phyloP scores from a whole-genome alignment of 2,113 vertebrate species.

The Esox niger region DNA sequence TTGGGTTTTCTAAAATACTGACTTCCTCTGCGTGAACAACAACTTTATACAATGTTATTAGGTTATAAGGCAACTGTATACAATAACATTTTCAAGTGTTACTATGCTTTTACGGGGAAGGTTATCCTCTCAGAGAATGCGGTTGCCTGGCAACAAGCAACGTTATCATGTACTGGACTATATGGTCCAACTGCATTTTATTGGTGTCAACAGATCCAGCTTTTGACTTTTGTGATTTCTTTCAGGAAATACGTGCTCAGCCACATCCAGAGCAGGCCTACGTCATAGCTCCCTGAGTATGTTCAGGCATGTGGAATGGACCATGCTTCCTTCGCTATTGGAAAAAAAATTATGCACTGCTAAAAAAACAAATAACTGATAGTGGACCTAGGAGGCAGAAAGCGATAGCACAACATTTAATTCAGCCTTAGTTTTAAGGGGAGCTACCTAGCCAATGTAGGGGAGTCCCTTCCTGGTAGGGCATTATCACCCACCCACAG shows the following conservation, averaged over 20 bases:
- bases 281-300: constrained; percentile 26
- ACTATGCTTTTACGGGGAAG: neutral
- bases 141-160: constrained; percentile 63
- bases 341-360: constrained; percentile 7
- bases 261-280: constrained; percentile 26
- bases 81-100: neutral
- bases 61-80: neutral
- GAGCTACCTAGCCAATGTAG: too few relatives aligned
- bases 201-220: constrained; percentile 17
- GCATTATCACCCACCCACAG: too few relatives aligned
- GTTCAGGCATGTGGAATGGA: constrained; percentile 59
- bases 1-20: neutral
- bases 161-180: constrained; percentile 24
- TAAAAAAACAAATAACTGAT: too few relatives aligned
- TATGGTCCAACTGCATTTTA: neutral
- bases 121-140: constrained; percentile 25
- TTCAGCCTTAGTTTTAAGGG: too few relatives aligned
- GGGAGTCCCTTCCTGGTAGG: too few relatives aligned
- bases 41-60: neutral
- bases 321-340: constrained; percentile 54
- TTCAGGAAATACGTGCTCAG: neutral
- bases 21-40: neutral
- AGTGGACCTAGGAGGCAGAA: too few relatives aligned
- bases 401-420: too few relatives aligned
- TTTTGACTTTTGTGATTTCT: constrained; percentile 7